phyloP scores from a whole-genome alignment of 1,140 invertebrate species.

The Diplogasteroides magnus region DNA sequence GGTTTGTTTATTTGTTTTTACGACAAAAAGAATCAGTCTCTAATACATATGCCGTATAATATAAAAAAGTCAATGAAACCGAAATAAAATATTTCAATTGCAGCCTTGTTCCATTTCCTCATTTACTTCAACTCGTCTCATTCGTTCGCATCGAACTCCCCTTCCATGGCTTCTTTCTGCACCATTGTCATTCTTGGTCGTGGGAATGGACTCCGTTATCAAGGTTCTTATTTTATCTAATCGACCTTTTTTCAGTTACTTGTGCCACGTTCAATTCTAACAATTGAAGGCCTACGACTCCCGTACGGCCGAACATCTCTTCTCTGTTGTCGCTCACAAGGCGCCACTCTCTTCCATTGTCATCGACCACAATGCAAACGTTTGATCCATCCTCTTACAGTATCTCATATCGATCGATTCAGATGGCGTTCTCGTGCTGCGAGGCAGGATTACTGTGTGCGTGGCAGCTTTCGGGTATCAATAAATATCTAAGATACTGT shows the following conservation, averaged over 20 bases:
- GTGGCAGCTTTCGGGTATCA: neutral
- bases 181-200: constrained; percentile 1
- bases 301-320: constrained; percentile 8
- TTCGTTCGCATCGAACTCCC: neutral
- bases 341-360: constrained; percentile 27
- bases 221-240: constrained; percentile 5
- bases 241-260: neutral
- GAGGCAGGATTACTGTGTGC: neutral
- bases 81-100: neutral
- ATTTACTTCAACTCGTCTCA: neutral
- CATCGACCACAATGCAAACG: constrained; percentile 28
- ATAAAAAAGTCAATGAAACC: neutral
- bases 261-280: neutral
- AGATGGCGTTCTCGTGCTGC: neutral
- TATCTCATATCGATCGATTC: neutral
- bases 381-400: neutral
- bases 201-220: constrained; percentile 2
- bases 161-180: neutral
- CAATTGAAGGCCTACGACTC: constrained; percentile 25
- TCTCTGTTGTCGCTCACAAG: constrained; percentile 38
- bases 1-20: neutral
- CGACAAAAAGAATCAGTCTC: neutral
- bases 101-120: neutral
- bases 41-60: neutral
- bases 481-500: neutral